Base-by-base conservation (phyloP, 2,888 invertebrate species). In the Amblyjoppa proteus region DNA sequence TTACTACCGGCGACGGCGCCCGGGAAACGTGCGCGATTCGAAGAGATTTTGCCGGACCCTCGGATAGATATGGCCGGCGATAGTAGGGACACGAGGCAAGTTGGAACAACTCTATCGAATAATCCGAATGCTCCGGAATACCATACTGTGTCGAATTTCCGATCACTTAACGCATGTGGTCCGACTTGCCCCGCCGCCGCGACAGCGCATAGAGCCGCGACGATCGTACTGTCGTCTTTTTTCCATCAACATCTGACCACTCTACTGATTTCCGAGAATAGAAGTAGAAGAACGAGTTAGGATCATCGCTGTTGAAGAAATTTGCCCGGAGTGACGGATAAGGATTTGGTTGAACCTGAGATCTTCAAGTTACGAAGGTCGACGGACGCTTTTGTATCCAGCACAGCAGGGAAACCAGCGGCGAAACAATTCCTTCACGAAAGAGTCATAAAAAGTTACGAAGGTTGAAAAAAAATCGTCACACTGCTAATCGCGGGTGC, bases 1-100 rank as follows among this genome's bases (percentile, higher is more conserved):
- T 90, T 89, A 90, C 89, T 89, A 86, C 88, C 81, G 45, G 81
- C 86, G 71, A 84, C 75, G 76, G 20, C 58, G 79, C 76, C 53
- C 13, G 45, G 16, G 70, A 51, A 70, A 71, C 49, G 34, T 51
- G 5, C 9, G 28, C 49, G 56, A 34, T 53, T 41, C 53, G 38
- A 28, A 34, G 20, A 51, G 56, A 58, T 53, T 45, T 13, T 31
- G 38, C 38, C n/a, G 34, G 34, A 66, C 25, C 25, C 56, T 77
- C 20, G 7, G 49, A 49, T 16, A 16, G 3, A 11, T 13, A 45
- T 20, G 51, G 4, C 13, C 51, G 51, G 38, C 64, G 13, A 53
- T 13, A 49, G 45, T 16, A 1, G 45, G 5, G 16, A 16, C 16
- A 49, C 3, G 16, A 1, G 16, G 45, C 45, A 49, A 16, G 45